Conservation (phyloP, 2,888 invertebrate genomes). For the Philaethria dido region DNA sequence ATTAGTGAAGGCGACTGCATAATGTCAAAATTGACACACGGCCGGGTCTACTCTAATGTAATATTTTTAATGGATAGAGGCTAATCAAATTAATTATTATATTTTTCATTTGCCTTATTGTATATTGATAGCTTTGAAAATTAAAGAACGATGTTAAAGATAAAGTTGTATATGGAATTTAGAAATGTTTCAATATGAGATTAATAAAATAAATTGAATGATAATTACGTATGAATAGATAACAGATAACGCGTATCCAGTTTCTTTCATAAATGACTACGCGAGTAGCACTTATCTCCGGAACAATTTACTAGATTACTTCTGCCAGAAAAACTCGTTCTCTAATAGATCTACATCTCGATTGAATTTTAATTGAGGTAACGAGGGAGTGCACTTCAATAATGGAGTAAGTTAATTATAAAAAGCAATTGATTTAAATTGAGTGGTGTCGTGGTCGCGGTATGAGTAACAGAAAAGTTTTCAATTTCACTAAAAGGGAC, state of each 20-base stretch:
- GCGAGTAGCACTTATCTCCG: conserved; percentile 52
- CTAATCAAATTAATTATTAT: conserved; percentile 45
- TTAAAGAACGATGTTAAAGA: conserved; percentile 31
- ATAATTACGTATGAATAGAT: conserved; percentile 28
- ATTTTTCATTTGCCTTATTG: conserved; percentile 37
- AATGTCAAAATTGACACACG: conserved; percentile 68
- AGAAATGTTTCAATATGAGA: conserved; percentile 31
- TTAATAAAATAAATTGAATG: conserved; percentile 35
- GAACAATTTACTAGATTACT: conserved; percentile 65
- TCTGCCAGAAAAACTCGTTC: conserved; percentile 70
- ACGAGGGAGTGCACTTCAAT: conserved; percentile 78
- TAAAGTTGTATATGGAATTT: conserved; percentile 27
- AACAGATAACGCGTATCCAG: conserved; percentile 31
- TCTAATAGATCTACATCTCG: conserved; percentile 74
- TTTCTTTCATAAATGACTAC: conserved; percentile 33
- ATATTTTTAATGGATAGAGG: conserved; percentile 52
- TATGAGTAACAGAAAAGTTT: conserved; percentile 84
- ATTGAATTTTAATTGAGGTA: conserved; percentile 79
- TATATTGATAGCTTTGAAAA: conserved; percentile 32
- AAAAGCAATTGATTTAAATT: conserved; percentile 83
- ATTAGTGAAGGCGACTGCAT: conserved; percentile 71
- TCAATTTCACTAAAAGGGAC: conserved; percentile 85
- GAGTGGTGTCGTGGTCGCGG: conserved; percentile 76
- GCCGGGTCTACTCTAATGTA: conserved; percentile 46
- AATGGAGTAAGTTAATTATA: conserved; percentile 81